Evolutionary conservation across 1,140 invertebrate species (phyloP).

Genomic region (Bombus impatiens): DNA sequence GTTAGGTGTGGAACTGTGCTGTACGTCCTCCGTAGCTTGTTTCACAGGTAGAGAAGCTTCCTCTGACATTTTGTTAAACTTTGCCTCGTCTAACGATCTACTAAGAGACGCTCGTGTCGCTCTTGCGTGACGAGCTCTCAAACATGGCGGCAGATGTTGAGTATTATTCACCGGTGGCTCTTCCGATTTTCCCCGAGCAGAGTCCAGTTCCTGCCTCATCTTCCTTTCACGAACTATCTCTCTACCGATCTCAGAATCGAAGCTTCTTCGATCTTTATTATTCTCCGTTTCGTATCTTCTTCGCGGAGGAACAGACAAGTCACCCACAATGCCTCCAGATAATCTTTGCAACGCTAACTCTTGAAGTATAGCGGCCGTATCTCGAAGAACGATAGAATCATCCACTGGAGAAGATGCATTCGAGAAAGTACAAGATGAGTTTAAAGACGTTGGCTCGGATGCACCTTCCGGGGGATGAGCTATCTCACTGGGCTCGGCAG

Average conservation of each 20-base stretch:
- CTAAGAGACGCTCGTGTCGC: conserved; percentile 86
- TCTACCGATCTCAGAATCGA: conserved; percentile 84
- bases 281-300: conserved; percentile 72
- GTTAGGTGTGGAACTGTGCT: conserved; percentile 79
- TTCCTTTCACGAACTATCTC: conserved; percentile 82
- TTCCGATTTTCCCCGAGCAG: conserved; percentile 73
- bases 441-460: conserved; percentile 71
- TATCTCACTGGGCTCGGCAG: conserved; percentile 77
- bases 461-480: conserved; percentile 77
- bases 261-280: conserved; percentile 77
- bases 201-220: conserved; percentile 82
- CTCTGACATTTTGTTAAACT: conserved; percentile 82
- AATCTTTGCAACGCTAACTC: conserved; percentile 78
- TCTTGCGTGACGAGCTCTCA: conserved; percentile 81
- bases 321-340: conserved; percentile 72
- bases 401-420: conserved; percentile 74
- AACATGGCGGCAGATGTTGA: conserved; percentile 82
- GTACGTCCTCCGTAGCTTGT: conserved; percentile 71
- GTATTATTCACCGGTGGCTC: conserved; percentile 69
- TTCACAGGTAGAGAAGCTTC: conserved; percentile 70
- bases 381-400: conserved; percentile 74
- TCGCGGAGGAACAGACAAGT: conserved; percentile 54
- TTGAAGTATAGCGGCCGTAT: conserved; percentile 78
- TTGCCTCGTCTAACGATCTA: conserved; percentile 86
- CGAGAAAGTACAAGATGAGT: conserved; percentile 73